These are phyloP conservation scores for Astropecten irregularis DNA, from an alignment of 53 echinoderm and acorn worm genomes.

Conservation along the genomic window DNA sequence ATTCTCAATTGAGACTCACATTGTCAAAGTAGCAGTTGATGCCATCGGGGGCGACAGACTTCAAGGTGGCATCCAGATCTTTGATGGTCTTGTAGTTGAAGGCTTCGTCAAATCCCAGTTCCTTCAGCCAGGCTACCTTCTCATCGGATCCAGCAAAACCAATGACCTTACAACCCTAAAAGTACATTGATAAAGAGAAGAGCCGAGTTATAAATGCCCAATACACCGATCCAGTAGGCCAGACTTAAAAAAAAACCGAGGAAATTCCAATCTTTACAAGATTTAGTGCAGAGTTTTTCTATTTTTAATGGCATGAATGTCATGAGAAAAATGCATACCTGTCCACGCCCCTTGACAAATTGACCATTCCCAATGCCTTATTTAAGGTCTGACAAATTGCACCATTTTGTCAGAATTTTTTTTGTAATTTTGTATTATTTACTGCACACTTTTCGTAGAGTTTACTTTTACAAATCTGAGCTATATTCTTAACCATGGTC, in stretches of 20 bases:
- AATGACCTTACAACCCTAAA: slow-evolving; percentile 76
- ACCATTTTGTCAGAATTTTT: no score
- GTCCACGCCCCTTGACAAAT: no score
- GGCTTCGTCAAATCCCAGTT: slow-evolving; percentile 82
- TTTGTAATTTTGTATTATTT: neutral
- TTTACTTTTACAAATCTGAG: slow-evolving; percentile 14
- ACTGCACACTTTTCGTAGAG: no score
- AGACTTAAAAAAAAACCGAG: neutral
- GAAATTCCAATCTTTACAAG: no score
- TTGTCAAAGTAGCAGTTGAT: slow-evolving; percentile 92
- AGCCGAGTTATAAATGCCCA: slow-evolving; percentile 61
- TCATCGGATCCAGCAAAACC: slow-evolving; percentile 72
- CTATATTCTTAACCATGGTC: slow-evolving; percentile 62
- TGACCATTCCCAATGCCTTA: no score
- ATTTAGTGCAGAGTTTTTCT: no score
- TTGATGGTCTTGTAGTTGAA: slow-evolving; percentile 83
- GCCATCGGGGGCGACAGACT: slow-evolving; percentile 78
- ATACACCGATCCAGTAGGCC: slow-evolving; percentile 71
- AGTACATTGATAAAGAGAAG: slow-evolving; percentile 65
- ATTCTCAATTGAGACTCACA: no score
- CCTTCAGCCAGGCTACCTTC: slow-evolving; percentile 59
- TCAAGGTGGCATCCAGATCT: slow-evolving; percentile 71
- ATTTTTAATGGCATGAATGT: no score
- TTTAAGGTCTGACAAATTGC: no score
- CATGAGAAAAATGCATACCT: no score